Base-by-base conservation (phyloP, 2,113 vertebrate species). In the Rutilus rutilus region DNA sequence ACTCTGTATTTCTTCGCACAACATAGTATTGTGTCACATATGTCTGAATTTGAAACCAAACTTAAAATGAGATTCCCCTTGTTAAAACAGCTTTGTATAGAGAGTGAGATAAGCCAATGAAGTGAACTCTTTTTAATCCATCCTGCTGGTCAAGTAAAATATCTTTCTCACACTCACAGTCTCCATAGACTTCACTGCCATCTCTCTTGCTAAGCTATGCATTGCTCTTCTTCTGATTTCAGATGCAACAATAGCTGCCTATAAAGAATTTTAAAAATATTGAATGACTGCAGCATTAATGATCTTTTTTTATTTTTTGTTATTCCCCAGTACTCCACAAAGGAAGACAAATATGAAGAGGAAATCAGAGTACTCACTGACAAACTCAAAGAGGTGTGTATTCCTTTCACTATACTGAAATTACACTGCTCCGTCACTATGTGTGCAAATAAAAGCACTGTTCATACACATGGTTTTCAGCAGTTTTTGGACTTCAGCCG, bases 321-420 rank as follows among this genome's bases (percentile, higher is more conserved):
- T 88, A 62, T 36, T 90, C 92, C 92, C 57, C 89, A 99, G 97
- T 98, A 99, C 90, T 97, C 97, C 64, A 97, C 96, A 93, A 99
- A 99, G 94, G 97, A 99, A 88, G 97, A 99, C 91, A 99, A 98
- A 92, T 99, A 97, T 0, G 97, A 99, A 92, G 97, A 99, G 86
- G 98, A 99, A 91, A 97, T 99, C 84, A 96, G 95, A 94, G 94
- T 98, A 87, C 95, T 99, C n/a, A 97, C 96, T 50, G 98, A 99
- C 89, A 98, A 99, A 86, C 96, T 99, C 88, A 99, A 99, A 92
- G 98, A 99, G 97, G 98, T 98, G 85, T 95, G 95, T 12, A 21
- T 30, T 54, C 15, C 4, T 69, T 82, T 65, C 59, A 42, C 45
- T 57, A 57, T 57, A 57, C 23, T 23, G 2, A 57, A 23, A 23